Percentiles rank a stretch among this genome's conserved stretches.
Conservation (phyloP, 2,888 invertebrate genomes). For the Ichneumoninae sp. region DNA sequence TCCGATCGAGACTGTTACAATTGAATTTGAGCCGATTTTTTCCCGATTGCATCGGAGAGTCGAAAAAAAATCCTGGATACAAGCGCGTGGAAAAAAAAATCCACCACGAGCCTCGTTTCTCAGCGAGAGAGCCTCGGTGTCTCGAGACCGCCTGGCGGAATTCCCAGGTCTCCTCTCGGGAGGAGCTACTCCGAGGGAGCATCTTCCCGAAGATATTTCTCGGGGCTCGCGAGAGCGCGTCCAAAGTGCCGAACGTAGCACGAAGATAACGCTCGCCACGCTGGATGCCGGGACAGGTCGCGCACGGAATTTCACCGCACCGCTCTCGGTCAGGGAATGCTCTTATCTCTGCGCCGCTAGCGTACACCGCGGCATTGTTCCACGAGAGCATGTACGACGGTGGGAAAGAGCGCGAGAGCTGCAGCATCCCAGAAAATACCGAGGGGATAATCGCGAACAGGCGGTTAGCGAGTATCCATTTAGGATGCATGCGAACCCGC, state of each 20-base stretch:
- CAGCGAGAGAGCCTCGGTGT: not conserved
- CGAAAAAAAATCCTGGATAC: not conserved
- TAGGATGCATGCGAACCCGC: conserved; percentile 8
- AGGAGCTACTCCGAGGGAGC: conserved; percentile 62
- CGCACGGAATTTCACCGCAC: conserved; percentile 59
- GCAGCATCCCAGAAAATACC: conserved; percentile 30
- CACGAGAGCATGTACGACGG: conserved; percentile 29
- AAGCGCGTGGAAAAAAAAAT: not conserved
- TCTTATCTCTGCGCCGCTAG: conserved; percentile 52
- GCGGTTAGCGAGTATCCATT: conserved; percentile 30
- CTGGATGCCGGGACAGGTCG: conserved; percentile 61
- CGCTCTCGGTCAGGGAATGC: conserved; percentile 47
- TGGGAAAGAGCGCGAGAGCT: conserved; percentile 40
- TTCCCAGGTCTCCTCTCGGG: conserved; percentile 63
- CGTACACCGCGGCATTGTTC: conserved; percentile 60
- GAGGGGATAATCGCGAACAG: conserved; percentile 18
- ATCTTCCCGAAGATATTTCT: conserved; percentile 73
- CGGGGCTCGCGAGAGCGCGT: conserved; percentile 60
- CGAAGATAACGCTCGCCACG: conserved; percentile 63
- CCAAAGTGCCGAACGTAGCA: conserved; percentile 74
- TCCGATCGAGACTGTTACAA: not conserved
- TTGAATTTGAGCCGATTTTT: not conserved
- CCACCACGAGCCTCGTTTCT: conserved; percentile 2
- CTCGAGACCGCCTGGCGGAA: conserved; percentile 42
- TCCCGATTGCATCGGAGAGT: not conserved